These are phyloP conservation scores for Selene dorsalis DNA, from an alignment of 2,797 vertebrate genomes.

Conservation along the genomic window DNA sequence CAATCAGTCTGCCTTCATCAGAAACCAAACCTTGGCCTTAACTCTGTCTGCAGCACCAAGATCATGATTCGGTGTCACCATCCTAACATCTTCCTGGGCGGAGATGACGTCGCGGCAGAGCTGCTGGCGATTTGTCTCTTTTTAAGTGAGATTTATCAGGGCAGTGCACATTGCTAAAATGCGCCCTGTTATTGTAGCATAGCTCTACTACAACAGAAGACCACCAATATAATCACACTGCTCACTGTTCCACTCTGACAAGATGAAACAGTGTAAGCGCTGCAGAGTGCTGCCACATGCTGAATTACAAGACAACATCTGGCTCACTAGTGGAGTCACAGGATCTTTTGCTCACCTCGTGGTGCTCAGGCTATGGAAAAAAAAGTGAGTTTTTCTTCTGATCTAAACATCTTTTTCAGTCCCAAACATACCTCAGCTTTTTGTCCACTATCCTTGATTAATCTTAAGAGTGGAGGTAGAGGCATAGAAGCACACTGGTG, in stretches of 20 bases:
- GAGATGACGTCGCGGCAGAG: background rate
- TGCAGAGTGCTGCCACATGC: slow-evolving; percentile 30
- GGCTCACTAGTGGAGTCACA: slow-evolving; percentile 36
- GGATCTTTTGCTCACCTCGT: slow-evolving; percentile 32
- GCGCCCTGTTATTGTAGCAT: slow-evolving; percentile 23
- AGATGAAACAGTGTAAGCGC: slow-evolving; percentile 41
- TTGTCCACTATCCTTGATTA: slow-evolving; percentile 18
- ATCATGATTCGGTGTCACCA: slow-evolving; percentile 18
- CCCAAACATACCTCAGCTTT: slow-evolving; percentile 15
- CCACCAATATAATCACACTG: slow-evolving; percentile 33
- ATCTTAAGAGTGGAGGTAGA: slow-evolving; percentile 37
- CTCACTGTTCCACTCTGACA: slow-evolving; percentile 33
- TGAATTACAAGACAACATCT: slow-evolving; percentile 57
- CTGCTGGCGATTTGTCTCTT: slow-evolving; percentile 4
- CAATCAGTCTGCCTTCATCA: slow-evolving; percentile 43
- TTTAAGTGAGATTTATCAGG: slow-evolving; percentile 56
- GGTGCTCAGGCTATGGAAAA: background rate
- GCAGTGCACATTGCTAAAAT: slow-evolving; percentile 53
- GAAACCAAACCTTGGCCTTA: slow-evolving; percentile 21
- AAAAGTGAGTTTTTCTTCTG: slow-evolving; percentile 4
- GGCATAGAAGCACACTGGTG: slow-evolving; percentile 27
- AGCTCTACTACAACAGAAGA: slow-evolving; percentile 25
- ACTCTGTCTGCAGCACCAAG: background rate
- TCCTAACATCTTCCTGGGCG: slow-evolving; percentile 25
- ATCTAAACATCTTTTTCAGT: slow-evolving; percentile 21